These are phyloP conservation scores for human DNA, from an alignment of 2,113 vertebrate genomes.

Conservation along the genomic window GRCh38 chr15:73563501-73564000, in stretches of 20 bases:
- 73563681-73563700: constrained; percentile 33
- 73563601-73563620: constrained; percentile 91
- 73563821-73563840: not conserved
- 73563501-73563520: constrained; percentile 92
- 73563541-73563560: constrained; percentile 85
- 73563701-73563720: constrained; percentile 37
- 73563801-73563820: constrained; percentile 44
- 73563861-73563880: not conserved
- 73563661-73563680: constrained; percentile 54
- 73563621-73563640: constrained; percentile 93
- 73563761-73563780: constrained; percentile 1
- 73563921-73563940: constrained; percentile 40
- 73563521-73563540: constrained; percentile 89
- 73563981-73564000: constrained; percentile 16
- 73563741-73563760: constrained; percentile 21
- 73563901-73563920: not conserved
- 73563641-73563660: constrained; percentile 75
- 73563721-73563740: constrained; percentile 20
- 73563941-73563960: constrained; percentile 23
- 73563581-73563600: constrained; percentile 89
- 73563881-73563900: constrained; percentile 20
- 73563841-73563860: not conserved
- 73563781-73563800: constrained; percentile 38
- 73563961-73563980: constrained; percentile 53
- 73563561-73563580: constrained; percentile 92